Percentiles rank a stretch among this genome's conserved stretches.
Conservation (phyloP, 2,888 invertebrate species). For the Autographa pulchrina region DNA sequence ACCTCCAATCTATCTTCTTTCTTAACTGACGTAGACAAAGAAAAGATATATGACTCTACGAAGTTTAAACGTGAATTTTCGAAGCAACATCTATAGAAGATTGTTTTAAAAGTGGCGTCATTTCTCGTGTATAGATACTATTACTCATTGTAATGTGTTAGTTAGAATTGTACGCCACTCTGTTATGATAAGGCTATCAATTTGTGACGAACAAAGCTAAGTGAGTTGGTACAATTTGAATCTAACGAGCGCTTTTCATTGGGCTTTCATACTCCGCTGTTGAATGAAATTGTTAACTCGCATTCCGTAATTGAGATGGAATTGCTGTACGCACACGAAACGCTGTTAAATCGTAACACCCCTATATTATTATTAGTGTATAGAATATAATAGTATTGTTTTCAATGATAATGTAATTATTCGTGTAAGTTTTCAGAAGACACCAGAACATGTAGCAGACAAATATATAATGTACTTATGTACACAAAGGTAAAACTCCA, state of each 20-base stretch:
- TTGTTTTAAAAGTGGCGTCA: conserved; percentile 32
- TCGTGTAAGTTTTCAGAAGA: conserved; percentile 8
- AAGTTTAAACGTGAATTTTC: conserved; percentile 54
- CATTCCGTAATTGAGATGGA: conserved; percentile 42
- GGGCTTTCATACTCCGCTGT: conserved; percentile 41
- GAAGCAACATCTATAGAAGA: conserved; percentile 32
- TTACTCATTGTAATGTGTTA: conserved; percentile 21
- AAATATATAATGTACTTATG: background rate
- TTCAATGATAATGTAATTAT: background rate
- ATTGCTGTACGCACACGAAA: conserved; percentile 21
- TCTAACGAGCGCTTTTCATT: conserved; percentile 58
- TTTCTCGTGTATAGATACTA: conserved; percentile 25
- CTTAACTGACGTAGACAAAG: conserved; percentile 50
- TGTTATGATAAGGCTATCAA: conserved; percentile 58
- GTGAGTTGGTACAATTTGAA: conserved; percentile 53
- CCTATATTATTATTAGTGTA: conserved; percentile 10
- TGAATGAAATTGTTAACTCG: conserved; percentile 53
- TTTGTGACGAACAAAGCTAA: conserved; percentile 47
- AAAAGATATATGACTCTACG: conserved; percentile 49
- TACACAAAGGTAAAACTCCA: background rate
- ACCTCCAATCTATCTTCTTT: conserved; percentile 53
- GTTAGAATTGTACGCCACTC: conserved; percentile 36
- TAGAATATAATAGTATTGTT: background rate
- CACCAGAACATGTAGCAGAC: conserved; percentile 9
- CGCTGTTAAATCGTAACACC: conserved; percentile 8